These are phyloP conservation scores for Dynastes tityus DNA, from an alignment of 2,888 invertebrate species.

Conservation along the genomic window DNA sequence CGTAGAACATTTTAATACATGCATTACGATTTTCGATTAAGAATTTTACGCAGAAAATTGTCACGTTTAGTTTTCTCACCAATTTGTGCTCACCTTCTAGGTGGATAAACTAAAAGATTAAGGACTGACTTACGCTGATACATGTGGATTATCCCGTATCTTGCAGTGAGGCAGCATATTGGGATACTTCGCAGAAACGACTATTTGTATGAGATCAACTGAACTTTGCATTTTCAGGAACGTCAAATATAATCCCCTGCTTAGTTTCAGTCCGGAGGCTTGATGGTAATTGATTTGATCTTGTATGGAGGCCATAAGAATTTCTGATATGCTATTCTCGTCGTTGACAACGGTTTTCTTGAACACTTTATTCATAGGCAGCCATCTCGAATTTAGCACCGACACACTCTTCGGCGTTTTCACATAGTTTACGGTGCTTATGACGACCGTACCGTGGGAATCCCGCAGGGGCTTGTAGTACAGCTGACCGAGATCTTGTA, in stretches of 20 bases:
- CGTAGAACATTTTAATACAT: too few relatives aligned
- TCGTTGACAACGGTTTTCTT: conserved; percentile 85
- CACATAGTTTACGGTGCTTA: conserved; percentile 88
- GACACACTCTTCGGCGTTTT: conserved; percentile 90
- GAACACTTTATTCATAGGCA: conserved; percentile 86
- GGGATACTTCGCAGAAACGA: conserved; percentile 93
- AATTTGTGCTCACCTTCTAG: too few relatives aligned
- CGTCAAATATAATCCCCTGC: conserved; percentile 93
- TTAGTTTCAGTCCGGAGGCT: conserved; percentile 86
- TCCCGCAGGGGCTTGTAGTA: conserved; percentile 94
- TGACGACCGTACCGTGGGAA: conserved; percentile 90
- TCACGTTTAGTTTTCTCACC: too few relatives aligned
- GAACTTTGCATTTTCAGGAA: conserved; percentile 98
- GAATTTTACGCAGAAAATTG: too few relatives aligned
- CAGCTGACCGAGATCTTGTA: conserved; percentile 95
- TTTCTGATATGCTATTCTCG: conserved; percentile 85
- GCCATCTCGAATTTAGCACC: conserved; percentile 93
- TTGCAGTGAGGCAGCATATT: conserved; percentile 96
- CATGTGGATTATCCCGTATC: conserved; percentile 95
- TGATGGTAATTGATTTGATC: conserved; percentile 84
- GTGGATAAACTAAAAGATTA: not conserved
- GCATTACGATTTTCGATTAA: too few relatives aligned
- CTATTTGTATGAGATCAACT: conserved; percentile 93
- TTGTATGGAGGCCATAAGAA: conserved; percentile 89
- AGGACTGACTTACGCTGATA: conserved; percentile 84